Conservation (phyloP, 2,888 invertebrate genomes). For the Hedychridium roseum region DNA sequence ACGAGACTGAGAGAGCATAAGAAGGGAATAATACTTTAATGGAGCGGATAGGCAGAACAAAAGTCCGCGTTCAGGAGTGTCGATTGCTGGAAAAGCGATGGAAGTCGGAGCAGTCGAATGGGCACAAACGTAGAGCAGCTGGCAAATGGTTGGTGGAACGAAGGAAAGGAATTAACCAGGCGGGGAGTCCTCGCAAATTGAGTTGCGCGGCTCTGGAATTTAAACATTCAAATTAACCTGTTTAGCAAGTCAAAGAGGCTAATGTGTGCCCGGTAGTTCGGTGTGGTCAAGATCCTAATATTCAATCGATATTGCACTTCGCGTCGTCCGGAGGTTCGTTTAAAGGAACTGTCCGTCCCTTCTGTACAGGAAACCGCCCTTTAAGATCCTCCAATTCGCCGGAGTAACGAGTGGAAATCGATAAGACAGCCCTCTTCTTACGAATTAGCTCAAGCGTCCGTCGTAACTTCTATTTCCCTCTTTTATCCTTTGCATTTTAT, state of each 20-base stretch:
- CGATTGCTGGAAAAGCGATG: no score
- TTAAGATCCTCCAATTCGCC: no score
- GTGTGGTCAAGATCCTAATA: slow-evolving; percentile 41
- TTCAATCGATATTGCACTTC: slow-evolving; percentile 49
- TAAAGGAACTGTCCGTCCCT: neutral
- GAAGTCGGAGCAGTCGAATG: no score
- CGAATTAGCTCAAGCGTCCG: no score
- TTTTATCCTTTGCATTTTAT: no score
- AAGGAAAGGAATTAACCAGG: slow-evolving; percentile 51
- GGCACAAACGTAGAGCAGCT: slow-evolving; percentile 10
- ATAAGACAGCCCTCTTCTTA: no score
- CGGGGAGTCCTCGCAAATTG: slow-evolving; percentile 55
- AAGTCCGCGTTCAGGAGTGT: no score
- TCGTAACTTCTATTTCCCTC: no score
- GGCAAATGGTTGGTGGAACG: slow-evolving; percentile 10
- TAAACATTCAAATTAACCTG: slow-evolving; percentile 61
- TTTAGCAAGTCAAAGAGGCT: slow-evolving; percentile 59
- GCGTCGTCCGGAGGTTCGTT: slow-evolving; percentile 1
- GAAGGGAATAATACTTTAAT: no score
- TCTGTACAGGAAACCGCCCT: neutral
- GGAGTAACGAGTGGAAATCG: no score
- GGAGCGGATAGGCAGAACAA: no score
- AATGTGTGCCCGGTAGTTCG: slow-evolving; percentile 47
- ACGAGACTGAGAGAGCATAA: no score
- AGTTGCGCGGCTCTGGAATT: slow-evolving; percentile 57